Base-by-base conservation (phyloP, 2,888 invertebrate species). In the Bellardia bayeri region DNA sequence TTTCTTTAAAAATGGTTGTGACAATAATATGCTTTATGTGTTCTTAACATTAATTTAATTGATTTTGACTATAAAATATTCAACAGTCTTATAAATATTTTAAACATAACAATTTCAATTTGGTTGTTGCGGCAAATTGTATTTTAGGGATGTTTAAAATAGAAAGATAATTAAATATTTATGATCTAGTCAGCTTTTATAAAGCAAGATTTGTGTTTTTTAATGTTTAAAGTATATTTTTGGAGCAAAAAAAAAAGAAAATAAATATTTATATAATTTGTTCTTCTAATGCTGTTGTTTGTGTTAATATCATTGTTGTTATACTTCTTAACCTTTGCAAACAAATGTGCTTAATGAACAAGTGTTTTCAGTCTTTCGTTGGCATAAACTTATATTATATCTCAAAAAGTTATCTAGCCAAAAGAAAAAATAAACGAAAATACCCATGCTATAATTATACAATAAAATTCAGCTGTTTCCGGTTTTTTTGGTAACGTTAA, bases 401-500 rank as follows among this genome's bases (percentile, higher is more conserved):
- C 1, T 23, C 23, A 66, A 66, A 66, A 33, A 63, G 3, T 14
- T 3, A 37, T n/a, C n/a, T n/a, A 7, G 1, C 14, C 2, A 8
- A 51, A 49, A 16, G 3, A 14, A 56, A 66, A 16, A 33, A 3
- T 13, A 45, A 5, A 49, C 49, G 14, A 7, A 3, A 37, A 8
- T 11, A 54, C 9, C 49, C n/a, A n/a, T 11, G 23, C 45, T 78
- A 58, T 78, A 78, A 86, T 76, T 66, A 14, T 45, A 54, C 78
- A 78, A 78, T 82, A 68, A 79, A 86, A 74, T 74, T 79, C 54
- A 63, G 66, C 68, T 86, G 79, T 49, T 78, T 85, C 64, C 64
- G 64, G 64, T 54, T 66, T 58, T 58, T n/a, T 58, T n/a, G 11
- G 7, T 13, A 74, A 58, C 8, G 56, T 9, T 11, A 54, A 78